A percentile compares a stretch with the other conserved stretches of the same genome.
Evolutionary conservation across 2,113 vertebrate genomes (phyloP).

Genomic region (Hiodon tergisus): DNA sequence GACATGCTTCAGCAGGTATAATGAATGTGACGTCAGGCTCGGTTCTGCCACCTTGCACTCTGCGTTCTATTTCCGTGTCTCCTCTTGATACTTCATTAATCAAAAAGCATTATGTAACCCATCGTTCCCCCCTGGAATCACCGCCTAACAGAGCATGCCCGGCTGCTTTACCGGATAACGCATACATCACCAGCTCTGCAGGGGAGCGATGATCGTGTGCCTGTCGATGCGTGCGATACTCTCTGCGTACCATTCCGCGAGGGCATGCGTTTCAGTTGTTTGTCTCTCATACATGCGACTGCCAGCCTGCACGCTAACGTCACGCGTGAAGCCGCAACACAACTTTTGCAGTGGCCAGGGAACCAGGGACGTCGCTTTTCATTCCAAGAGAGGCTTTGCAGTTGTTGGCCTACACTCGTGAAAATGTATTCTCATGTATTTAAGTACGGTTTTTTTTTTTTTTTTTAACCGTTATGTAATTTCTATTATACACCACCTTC

Average conservation of each 20-base stretch:
- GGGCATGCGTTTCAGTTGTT: not conserved
- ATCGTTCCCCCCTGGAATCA: not conserved
- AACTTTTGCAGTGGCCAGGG: too few relatives aligned
- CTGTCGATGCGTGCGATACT: not conserved
- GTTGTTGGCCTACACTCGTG: too few relatives aligned
- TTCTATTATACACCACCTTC: too few relatives aligned
- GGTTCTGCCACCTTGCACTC: slow-evolving; percentile 21
- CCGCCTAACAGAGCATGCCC: not conserved
- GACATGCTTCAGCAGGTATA: slow-evolving; percentile 16
- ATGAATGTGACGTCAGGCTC: slow-evolving; percentile 14
- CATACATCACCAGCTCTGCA: not conserved
- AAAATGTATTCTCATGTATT: too few relatives aligned
- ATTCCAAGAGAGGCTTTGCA: too few relatives aligned
- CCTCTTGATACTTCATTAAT: slow-evolving; percentile 22
- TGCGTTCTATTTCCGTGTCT: slow-evolving; percentile 23
- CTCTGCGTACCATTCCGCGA: not conserved
- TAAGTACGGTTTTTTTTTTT: too few relatives aligned
- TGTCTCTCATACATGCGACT: not conserved
- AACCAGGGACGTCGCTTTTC: too few relatives aligned
- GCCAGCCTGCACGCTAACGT: not conserved
- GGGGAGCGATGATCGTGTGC: not conserved
- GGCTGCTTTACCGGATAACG: not conserved
- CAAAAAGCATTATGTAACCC: slow-evolving; percentile 1
- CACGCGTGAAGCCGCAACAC: too few relatives aligned
- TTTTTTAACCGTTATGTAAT: too few relatives aligned